A percentile compares a stretch with the other conserved stretches of the same genome.
Evolutionary conservation across 2,113 vertebrate genomes (phyloP).

Genomic region (Myotis yumanensis): DNA sequence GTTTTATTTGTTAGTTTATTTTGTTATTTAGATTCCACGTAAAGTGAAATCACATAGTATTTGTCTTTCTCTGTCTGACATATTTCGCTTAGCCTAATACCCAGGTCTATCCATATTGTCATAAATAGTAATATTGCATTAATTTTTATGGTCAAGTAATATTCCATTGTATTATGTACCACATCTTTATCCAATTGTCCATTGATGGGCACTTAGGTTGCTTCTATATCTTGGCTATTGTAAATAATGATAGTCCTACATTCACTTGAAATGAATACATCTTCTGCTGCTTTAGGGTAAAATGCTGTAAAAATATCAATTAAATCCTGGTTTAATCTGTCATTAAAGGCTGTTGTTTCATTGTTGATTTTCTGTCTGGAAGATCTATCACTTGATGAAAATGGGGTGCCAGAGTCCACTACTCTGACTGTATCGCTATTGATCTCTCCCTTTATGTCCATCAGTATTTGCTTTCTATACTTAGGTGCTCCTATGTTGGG

Average conservation of each 20-base stretch:
- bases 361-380: background rate
- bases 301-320: too few relatives aligned
- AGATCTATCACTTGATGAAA: background rate
- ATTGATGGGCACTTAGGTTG: background rate
- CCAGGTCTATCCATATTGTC: background rate
- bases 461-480: background rate
- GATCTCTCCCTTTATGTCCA: background rate
- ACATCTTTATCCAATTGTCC: background rate
- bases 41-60: background rate
- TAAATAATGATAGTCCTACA: background rate
- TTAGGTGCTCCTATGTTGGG: background rate
- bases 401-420: background rate
- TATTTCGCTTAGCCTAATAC: background rate
- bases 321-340: background rate
- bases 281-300: background rate
- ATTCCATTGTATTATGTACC: too few relatives aligned
- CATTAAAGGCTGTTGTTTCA: background rate
- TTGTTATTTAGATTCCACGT: background rate
- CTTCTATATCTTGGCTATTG: background rate
- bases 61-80: background rate
- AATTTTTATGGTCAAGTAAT: too few relatives aligned
- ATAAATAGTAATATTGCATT: background rate
- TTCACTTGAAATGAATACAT: background rate
- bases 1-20: background rate
- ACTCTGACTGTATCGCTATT: background rate